Base-by-base conservation (phyloP, 2,888 invertebrate species). In the Melangyna quadrimaculata region DNA sequence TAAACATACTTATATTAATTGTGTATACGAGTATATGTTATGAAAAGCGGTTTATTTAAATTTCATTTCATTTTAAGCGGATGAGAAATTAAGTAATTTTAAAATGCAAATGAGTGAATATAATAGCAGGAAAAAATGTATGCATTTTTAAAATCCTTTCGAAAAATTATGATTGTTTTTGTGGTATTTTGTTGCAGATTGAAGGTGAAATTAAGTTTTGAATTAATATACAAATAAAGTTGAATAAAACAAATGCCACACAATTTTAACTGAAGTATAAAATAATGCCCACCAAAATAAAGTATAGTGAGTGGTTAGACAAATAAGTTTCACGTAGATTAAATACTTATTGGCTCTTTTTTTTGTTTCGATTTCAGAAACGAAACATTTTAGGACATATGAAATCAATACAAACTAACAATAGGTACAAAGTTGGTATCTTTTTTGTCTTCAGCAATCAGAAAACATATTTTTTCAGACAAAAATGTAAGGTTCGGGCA, bases 31-130 rank as follows among this genome's bases (percentile, higher is more conserved):
- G 27, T 6, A 43, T 7, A n/a, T n/a, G 35, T 57, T 53, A 35
- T 14, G 67, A 48, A 29, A 29, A 43, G n/a, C 9, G 40, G 43
- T 70, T 73, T 37, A 48, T 45, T 78, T 71, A 65, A 72, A 78
- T 72, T 29, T 71, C 45, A 65, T 72, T 45, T 55, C 59, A 48
- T 59, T 48, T 48, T 59, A 63, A 53, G 61, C 57, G 55, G 45
- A 67, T 69, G 57, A 27, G 19, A 67, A 37, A 67, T 75, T 67
- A 35, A 75, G 57, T 24, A 72, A 57, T 72, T 72, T 72, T n/a
- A 59, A 45, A 45, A 45, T 45, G 32, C 53, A 53, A 71, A 71
- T 78, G 40, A 63, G 24, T 53, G 24, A 40, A 40, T 40, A 61
- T n/a, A 48, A 32, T 45, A 48, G 24, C 48, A 19, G 24, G 40